These are phyloP conservation scores for Aselliscus stoliczkanus DNA, from an alignment of 2,797 vertebrate genomes.

Conservation along the genomic window DNA sequence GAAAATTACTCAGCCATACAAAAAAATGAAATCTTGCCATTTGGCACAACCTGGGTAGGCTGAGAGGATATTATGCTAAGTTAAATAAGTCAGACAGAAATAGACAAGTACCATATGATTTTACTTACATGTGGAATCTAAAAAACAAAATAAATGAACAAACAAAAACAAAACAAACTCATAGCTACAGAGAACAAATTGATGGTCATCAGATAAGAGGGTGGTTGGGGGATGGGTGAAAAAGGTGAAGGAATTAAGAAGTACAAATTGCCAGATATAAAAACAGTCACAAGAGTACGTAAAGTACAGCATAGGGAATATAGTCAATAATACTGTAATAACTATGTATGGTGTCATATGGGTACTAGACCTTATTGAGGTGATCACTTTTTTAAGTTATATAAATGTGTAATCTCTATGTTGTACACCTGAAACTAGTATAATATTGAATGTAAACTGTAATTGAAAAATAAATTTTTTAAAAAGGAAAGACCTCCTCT, in stretches of 20 bases:
- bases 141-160: background rate
- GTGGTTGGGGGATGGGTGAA: background rate
- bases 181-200: background rate
- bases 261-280: background rate
- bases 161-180: background rate
- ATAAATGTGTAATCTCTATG: background rate
- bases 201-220: background rate
- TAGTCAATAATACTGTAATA: background rate
- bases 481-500: background rate
- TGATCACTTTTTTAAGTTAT: background rate
- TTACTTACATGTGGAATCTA: background rate
- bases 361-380: background rate
- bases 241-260: background rate
- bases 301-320: background rate
- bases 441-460: background rate
- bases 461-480: background rate
- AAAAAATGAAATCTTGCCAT: background rate
- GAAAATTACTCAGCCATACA: background rate
- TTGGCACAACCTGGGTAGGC: background rate
- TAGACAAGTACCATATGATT: background rate
- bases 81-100: background rate
- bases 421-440: background rate
- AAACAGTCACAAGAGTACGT: background rate
- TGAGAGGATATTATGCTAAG: background rate
- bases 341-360: background rate